Percentiles rank a stretch among this genome's conserved stretches.
These are phyloP conservation scores for Nephrotoma flavescens DNA, from an alignment of 2,888 invertebrate genomes.

Conservation along the genomic window DNA sequence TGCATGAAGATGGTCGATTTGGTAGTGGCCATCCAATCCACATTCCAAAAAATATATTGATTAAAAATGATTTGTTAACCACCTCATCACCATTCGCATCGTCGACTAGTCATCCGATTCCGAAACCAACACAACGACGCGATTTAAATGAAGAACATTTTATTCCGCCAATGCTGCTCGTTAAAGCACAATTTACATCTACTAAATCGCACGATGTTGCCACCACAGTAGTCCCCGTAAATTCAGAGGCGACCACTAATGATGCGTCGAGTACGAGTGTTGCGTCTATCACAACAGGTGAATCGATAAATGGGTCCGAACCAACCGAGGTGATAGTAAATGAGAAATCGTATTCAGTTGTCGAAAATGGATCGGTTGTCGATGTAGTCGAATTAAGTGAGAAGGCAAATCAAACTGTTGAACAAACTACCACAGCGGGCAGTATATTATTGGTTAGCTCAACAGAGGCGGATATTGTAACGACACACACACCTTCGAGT, in stretches of 20 bases:
- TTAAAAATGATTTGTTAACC: neutral
- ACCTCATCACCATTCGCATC: slow-evolving; percentile 6
- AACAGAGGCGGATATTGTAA: neutral
- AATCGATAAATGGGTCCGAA: neutral
- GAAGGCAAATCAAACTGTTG: neutral
- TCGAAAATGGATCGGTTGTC: slow-evolving; percentile 4
- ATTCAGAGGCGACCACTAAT: neutral
- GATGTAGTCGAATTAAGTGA: slow-evolving; percentile 1
- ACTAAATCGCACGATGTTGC: slow-evolving; percentile 14
- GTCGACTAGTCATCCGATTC: neutral
- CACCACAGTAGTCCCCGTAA: neutral
- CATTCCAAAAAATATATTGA: slow-evolving; percentile 13
- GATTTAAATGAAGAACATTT: slow-evolving; percentile 25
- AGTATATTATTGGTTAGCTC: neutral
- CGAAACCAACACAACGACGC: neutral
- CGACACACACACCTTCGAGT: neutral
- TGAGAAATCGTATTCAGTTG: neutral
- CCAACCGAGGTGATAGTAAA: neutral
- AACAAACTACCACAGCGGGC: neutral
- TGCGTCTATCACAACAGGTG: neutral
- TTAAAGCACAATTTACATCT: slow-evolving; percentile 31
- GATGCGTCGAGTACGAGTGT: slow-evolving; percentile 7
- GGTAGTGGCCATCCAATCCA: slow-evolving; percentile 27
- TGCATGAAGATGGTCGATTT: neutral
- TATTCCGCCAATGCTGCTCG: slow-evolving; percentile 32